Conservation (phyloP, 2,113 vertebrate species). For the Taurulus bubalis region DNA sequence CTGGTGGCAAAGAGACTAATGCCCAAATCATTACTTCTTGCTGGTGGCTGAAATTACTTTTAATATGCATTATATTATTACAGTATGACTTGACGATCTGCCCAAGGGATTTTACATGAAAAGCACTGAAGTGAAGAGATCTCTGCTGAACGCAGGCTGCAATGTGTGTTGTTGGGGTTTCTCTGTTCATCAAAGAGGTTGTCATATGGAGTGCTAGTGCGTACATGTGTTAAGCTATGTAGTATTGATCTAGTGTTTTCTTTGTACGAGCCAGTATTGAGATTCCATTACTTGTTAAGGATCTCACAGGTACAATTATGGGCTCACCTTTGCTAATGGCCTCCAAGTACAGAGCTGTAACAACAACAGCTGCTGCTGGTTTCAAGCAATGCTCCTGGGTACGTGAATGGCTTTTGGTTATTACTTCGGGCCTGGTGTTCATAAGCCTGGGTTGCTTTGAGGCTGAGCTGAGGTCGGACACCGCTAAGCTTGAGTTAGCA, state of each 20-base stretch:
- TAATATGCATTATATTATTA: conserved; percentile 31
- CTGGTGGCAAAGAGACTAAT: conserved; percentile 42
- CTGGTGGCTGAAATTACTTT: conserved; percentile 31
- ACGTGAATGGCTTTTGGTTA: conserved; percentile 39
- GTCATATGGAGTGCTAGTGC: neutral
- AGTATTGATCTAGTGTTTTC: conserved; percentile 3
- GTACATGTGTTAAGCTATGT: conserved; percentile 5
- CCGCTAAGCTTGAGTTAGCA: conserved; percentile 41
- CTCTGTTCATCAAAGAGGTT: neutral
- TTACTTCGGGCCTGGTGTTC: conserved; percentile 37
- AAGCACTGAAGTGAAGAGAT: conserved; percentile 7
- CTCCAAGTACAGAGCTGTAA: conserved; percentile 36
- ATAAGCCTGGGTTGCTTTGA: conserved; percentile 26
- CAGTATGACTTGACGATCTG: conserved; percentile 5
- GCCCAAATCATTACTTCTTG: conserved; percentile 22
- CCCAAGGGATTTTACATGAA: conserved; percentile 16
- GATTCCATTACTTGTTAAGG: conserved; percentile 11
- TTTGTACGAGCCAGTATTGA: neutral
- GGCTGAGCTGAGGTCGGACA: conserved; percentile 45
- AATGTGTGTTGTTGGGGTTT: neutral
- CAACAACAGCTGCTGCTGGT: conserved; percentile 47
- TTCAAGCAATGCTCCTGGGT: conserved; percentile 53
- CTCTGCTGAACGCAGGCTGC: conserved; percentile 11
- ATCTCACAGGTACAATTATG: conserved; percentile 40
- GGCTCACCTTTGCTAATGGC: conserved; percentile 45